Evolutionary conservation across 2,888 invertebrate genomes (phyloP), one percentile per base, ranked within the genome.

Genomic region (Rugalucina vietnamica): DNA sequence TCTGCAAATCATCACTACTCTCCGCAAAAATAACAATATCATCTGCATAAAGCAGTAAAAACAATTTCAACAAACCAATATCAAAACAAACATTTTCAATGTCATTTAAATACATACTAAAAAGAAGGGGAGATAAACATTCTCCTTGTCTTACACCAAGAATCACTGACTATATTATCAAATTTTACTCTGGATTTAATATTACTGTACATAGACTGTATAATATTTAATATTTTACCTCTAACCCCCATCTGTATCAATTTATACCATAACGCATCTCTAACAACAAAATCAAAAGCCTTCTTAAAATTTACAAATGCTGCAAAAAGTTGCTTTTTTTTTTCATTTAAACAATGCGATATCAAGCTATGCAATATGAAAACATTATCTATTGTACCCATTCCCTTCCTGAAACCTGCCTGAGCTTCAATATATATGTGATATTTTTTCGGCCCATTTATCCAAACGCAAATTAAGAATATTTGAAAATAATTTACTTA

Each of bases 401-500:
- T 54, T 4, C 54, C 54, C 21, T 54, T 54, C 21, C 54, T 54
- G n/a, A 8, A 54, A 18, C 54, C 54, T 21, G 54, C 54, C 54
- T 54, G 54, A 4, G 54, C 54, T 54, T 54, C 54, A 18, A 54
- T 21, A 21, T 54, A 54, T 18, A 54, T 21, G 3, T 54, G 54
- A 21, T 54, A 54, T 54, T n/a, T 54, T 54, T 54, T 54, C 54
- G 4, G 54, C 54, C 8, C 54, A 54, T 54, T 54, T n/a, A 54
- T 54, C n/a, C 4, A 54, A 21, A 18, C 54, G 54, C 4, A 4
- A n/a, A 60, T 76, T 76, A 14, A 76, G 24, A 29, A 75, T 54
- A 21, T 21, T 75, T 27, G 75, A 34, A 54, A 75, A 75, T n/a
- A 60, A 24, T 49, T 76, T 49, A 27, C 69, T 49, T 21, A 76